Evolutionary conservation across 2,797 vertebrate genomes (phyloP).

Genomic region (Denticeps clupeoides): DNA sequence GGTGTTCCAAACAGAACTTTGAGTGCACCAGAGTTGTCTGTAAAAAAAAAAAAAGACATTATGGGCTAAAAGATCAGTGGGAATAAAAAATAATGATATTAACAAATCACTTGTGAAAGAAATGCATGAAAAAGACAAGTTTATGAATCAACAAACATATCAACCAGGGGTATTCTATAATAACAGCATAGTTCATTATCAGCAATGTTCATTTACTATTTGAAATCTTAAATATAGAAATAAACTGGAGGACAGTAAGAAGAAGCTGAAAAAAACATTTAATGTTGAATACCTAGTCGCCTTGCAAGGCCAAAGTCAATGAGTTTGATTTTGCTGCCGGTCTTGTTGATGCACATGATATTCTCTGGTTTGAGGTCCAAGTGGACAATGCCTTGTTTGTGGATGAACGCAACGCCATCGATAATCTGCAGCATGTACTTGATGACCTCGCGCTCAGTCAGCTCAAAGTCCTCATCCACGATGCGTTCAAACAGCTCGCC

Average conservation of each 20-base stretch:
- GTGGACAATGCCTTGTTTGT: constrained; percentile 92
- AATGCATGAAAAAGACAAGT: too few relatives aligned
- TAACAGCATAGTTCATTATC: not conserved
- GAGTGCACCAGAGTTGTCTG: constrained; percentile 82
- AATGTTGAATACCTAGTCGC: constrained; percentile 65
- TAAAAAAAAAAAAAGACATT: constrained; percentile 7
- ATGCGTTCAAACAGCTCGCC: constrained; percentile 95
- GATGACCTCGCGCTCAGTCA: constrained; percentile 91
- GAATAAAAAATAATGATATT: not conserved
- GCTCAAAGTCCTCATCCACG: constrained; percentile 96
- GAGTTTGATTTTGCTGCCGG: constrained; percentile 89
- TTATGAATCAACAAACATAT: too few relatives aligned
- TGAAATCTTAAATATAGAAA: too few relatives aligned
- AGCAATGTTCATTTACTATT: not conserved
- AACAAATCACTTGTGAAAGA: too few relatives aligned
- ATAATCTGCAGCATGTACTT: constrained; percentile 97
- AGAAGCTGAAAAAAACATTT: too few relatives aligned
- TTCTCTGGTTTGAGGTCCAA: constrained; percentile 96
- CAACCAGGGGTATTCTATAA: too few relatives aligned
- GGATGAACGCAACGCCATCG: constrained; percentile 89
- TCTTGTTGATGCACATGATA: constrained; percentile 99
- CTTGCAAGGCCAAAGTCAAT: constrained; percentile 95
- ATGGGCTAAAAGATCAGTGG: not conserved
- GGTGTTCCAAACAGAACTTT: constrained; percentile 97
- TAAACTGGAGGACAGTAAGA: too few relatives aligned